Evolutionary conservation across 1,140 invertebrate species (phyloP), one percentile per base, ranked within the genome.

Genomic region (Sogatella furcifera): DNA sequence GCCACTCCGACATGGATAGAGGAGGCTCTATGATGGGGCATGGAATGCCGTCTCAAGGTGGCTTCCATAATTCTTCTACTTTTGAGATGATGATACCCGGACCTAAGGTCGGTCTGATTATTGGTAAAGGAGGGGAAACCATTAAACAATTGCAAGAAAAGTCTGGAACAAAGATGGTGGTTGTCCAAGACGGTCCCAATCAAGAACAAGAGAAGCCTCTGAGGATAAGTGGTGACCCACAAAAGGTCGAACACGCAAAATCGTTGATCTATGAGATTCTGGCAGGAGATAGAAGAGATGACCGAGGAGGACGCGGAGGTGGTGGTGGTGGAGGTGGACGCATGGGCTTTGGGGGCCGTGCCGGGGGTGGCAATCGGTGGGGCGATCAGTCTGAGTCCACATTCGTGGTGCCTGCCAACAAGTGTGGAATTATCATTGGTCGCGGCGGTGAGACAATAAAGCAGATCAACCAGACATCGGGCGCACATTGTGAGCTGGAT

Each of bases 141-240:
- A 99, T 99, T 63, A 95, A 97, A 70, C 90, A 92, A 66, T 76
- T 99, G 15, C 95, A 98, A 78, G 94, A 97, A 67, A 91, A 93
- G 71, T 92, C 93, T 63, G 94, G 95, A 43, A 95, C 95, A 0
- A 98, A 98, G 75, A 98, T 99, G 96, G 89, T 98, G n/a, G 89
- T 99, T 64, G 95, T 99, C 67, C 96, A 98, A 73, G 89, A 98
- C 69, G 92, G 89, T 15, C 92, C 90, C 5, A 64, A 71, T 72
- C 84, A 90, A 69, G 87, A 90, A 83, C 79, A 81, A 77, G 85
- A 88, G 67, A 97, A 97, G 71, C 93, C 94, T 0, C 73, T 97
- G 10, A 78, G 95, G 65, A 99, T 99, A 67, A 93, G 89, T 61
- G 97, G 97, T 28, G 92, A 97, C 69, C 88, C 90, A 0, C 82